Base-by-base conservation (phyloP, 1,140 invertebrate genomes). In the Hormaphis cornu region DNA sequence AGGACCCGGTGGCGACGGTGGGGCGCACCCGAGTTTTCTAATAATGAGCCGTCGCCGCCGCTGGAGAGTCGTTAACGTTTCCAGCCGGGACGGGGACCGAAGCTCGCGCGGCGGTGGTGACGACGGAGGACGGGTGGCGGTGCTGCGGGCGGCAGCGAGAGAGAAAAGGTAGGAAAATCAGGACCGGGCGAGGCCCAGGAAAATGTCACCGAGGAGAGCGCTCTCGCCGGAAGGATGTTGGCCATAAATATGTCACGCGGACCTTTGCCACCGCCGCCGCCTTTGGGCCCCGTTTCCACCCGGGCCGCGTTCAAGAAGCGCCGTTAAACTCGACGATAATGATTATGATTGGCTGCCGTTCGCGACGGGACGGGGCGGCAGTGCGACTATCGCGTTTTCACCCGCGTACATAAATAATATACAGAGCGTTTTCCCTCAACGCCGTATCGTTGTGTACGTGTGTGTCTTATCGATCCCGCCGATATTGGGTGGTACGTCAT, bases 161-260 rank as follows among this genome's bases (percentile, higher is more conserved):
- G n/a, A n/a, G n/a, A n/a, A n/a, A n/a, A n/a, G n/a, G 58, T 28
- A 44, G 58, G 58, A 63, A 63, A 63, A 46, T 46, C 40, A 63
- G 37, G 48, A 63, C 40, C 59, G 30, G 42, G 59, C 26, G 59
- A 42, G 59, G 59, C 44, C 59, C 59, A 63, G 59, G 59, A 63
- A 63, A 63, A 63, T 63, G 59, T 63, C 59, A 63, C 59, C 59
- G 59, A 63, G n/a, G n/a, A n/a, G 59, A 63, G 59, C 59, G 59
- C 59, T 63, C 48, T 63, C 42, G 59, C 59, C 59, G 59, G 59
- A 63, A 63, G 59, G 59, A 63, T 63, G 42, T 63, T 35, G 59
- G 24, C 28, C 59, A 63, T 63, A 63, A 63, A 63, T 48, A 63
- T 63, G 59, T 63, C 59, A 63, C 59, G 44, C 59, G 59, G 59